phyloP scores from a whole-genome alignment of 2,113 vertebrate species.

The Setophaga petechia region DNA sequence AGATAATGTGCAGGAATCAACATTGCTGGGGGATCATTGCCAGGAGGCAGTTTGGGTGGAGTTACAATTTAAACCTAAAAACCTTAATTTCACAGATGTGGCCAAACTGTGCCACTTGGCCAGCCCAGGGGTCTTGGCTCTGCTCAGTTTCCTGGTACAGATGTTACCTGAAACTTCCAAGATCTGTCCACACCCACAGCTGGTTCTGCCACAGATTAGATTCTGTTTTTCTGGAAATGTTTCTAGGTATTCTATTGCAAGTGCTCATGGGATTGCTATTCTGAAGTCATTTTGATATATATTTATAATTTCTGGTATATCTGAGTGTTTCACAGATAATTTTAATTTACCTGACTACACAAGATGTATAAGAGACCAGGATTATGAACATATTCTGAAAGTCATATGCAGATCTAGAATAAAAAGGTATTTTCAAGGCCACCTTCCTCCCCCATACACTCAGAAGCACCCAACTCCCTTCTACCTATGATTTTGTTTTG shows the following conservation, averaged over 20 bases:
- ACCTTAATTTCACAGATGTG: background rate
- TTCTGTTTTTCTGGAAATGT: background rate
- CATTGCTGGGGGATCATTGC: background rate
- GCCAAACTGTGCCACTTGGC: background rate
- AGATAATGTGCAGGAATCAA: background rate
- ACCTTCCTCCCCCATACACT: fast-evolving
- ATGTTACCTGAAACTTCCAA: background rate
- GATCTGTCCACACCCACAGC: background rate
- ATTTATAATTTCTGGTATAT: background rate
- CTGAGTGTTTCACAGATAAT: background rate
- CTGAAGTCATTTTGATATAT: background rate
- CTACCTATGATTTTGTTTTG: background rate
- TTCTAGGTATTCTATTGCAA: background rate
- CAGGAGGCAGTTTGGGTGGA: background rate
- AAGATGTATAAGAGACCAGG: background rate
- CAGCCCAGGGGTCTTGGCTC: background rate
- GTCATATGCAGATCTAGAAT: background rate
- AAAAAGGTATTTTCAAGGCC: background rate
- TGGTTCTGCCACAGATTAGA: background rate
- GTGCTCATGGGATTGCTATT: background rate
- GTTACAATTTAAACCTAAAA: background rate
- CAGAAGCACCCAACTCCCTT: background rate
- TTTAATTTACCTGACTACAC: background rate
- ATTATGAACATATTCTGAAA: background rate
- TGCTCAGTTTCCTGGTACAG: background rate